Conservation (phyloP, 2,888 invertebrate genomes). For the Dilophus febrilis region DNA sequence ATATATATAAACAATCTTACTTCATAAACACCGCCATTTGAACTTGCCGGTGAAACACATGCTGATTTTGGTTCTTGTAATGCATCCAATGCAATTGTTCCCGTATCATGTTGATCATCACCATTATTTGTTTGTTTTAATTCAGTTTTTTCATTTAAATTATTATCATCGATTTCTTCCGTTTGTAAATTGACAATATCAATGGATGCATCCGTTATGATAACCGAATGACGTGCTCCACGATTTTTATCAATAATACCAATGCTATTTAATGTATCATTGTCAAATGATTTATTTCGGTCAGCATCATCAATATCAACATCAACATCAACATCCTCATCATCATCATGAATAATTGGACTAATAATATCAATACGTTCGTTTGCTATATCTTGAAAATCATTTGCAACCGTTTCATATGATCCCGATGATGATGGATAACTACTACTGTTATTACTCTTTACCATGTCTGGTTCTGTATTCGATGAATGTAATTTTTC, state of each 20-base stretch:
- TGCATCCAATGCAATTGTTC: conserved; percentile 17
- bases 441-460: conserved; percentile 23
- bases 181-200: conserved; percentile 34
- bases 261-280: no score
- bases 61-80: conserved; percentile 36
- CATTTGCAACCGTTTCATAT: conserved; percentile 30
- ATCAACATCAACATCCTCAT: conserved; percentile 12
- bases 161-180: background rate
- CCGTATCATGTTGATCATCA: conserved; percentile 37
- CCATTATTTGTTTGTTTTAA: conserved; percentile 34
- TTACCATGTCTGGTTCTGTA: conserved; percentile 10
- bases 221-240: conserved; percentile 39
- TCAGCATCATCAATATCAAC: conserved; percentile 17
- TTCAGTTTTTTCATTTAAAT: conserved; percentile 13
- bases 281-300: conserved; percentile 16
- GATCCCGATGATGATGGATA: conserved; percentile 25
- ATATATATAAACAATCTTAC: conserved; percentile 34
- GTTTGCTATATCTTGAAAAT: conserved; percentile 24
- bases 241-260: no score
- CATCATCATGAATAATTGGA: conserved; percentile 18
- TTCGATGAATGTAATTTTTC: conserved; percentile 12
- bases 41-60: conserved; percentile 74
- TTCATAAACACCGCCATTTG: conserved; percentile 79
- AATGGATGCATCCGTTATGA: conserved; percentile 53
- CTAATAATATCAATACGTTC: conserved; percentile 13